Conservation (phyloP, 92 coral and sea anemone species). For the Micromussa lordhowensis region DNA sequence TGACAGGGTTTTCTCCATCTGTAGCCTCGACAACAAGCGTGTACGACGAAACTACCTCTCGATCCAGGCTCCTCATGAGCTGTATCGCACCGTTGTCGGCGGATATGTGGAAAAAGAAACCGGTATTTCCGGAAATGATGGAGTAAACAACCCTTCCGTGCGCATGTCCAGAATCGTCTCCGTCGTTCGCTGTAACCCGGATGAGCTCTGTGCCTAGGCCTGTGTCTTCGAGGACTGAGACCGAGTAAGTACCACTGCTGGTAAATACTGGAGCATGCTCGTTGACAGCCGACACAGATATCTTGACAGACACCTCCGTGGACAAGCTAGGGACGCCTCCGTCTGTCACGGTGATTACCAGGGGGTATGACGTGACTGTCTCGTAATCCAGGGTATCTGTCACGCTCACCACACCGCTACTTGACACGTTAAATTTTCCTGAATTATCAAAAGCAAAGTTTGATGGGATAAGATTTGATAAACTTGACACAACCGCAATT, state of each 20-base stretch:
- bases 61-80: conserved; percentile 57
- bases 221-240: conserved; percentile 71
- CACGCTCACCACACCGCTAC: conserved; percentile 56
- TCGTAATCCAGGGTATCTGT: conserved; percentile 74
- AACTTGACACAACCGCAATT: no score
- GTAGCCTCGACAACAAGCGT: conserved; percentile 68
- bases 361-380: conserved; percentile 40
- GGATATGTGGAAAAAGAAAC: conserved; percentile 58
- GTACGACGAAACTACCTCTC: conserved; percentile 64
- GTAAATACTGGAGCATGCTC: conserved; percentile 69
- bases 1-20: conserved; percentile 68
- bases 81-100: conserved; percentile 62
- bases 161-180: conserved; percentile 63
- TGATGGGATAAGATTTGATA: no score
- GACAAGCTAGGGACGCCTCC: conserved; percentile 53
- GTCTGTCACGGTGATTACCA: conserved; percentile 59
- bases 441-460: not conserved
- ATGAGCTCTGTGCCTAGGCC: conserved; percentile 67
- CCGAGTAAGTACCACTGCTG: conserved; percentile 57
- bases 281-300: conserved; percentile 64
- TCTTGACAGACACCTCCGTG: conserved; percentile 41
- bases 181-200: conserved; percentile 74
- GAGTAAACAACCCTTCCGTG: conserved; percentile 67
- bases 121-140: conserved; percentile 73
- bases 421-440: conserved; percentile 69